phyloP scores from a whole-genome alignment of 2,113 vertebrate species.

The Leuciscus idus region DNA sequence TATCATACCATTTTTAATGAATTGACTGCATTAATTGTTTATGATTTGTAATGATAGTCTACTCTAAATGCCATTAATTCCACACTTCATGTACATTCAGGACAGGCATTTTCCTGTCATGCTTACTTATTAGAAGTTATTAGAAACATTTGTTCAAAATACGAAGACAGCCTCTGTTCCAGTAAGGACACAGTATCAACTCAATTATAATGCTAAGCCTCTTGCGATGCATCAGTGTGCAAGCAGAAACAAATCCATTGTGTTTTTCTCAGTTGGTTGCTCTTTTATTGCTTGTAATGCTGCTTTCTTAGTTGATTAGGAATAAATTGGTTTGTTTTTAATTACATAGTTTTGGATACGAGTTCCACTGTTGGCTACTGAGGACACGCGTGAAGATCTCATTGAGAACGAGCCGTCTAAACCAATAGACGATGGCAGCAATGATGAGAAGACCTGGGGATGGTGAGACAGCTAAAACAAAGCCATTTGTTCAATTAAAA shows the following conservation, averaged over 20 bases:
- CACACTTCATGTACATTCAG: too few species aligned
- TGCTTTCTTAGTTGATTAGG: slow-evolving; percentile 24
- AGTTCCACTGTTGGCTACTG: slow-evolving; percentile 83
- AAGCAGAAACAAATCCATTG: slow-evolving; percentile 10
- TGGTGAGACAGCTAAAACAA: slow-evolving; percentile 72
- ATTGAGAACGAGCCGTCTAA: slow-evolving; percentile 81
- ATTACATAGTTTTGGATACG: slow-evolving; percentile 86
- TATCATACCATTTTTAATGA: too few species aligned
- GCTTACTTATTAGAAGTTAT: neutral
- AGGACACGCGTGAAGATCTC: slow-evolving; percentile 85
- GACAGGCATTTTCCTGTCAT: neutral
- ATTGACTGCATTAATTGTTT: too few species aligned
- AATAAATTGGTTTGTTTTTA: slow-evolving; percentile 32
- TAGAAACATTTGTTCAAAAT: neutral
- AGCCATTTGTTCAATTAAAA: slow-evolving; percentile 7
- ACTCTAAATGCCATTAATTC: too few species aligned
- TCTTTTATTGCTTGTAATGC: neutral
- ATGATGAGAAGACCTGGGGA: slow-evolving; percentile 85
- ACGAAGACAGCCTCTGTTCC: neutral
- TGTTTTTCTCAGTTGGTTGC: slow-evolving; percentile 10
- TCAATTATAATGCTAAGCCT: slow-evolving; percentile 17
- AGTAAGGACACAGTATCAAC: neutral
- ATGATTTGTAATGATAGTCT: too few species aligned
- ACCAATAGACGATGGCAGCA: slow-evolving; percentile 68
- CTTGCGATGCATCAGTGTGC: neutral